Percentiles rank a stretch among this genome's conserved stretches.
phyloP scores from a whole-genome alignment of 2,888 invertebrate genomes.

The Hyalella azteca region DNA sequence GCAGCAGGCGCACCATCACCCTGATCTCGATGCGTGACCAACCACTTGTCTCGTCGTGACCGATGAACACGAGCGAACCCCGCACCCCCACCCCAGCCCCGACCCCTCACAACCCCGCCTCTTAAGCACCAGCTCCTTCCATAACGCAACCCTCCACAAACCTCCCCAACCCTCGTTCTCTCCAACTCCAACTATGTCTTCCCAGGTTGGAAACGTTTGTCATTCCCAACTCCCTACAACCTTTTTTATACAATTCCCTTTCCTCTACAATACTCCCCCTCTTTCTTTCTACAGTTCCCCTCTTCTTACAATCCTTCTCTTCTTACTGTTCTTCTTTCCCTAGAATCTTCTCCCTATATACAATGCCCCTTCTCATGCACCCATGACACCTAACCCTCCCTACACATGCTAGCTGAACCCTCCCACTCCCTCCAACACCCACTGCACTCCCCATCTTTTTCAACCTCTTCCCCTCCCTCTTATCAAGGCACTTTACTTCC shows the following conservation, averaged over 20 bases:
- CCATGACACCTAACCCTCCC: no score
- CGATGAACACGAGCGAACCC: constrained; percentile 12
- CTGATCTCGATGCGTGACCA: constrained; percentile 19
- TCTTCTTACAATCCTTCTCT: not conserved
- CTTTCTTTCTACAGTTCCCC: not conserved
- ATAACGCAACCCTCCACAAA: not conserved
- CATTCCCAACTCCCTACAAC: no score
- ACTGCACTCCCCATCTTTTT: not conserved
- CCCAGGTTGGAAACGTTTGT: no score
- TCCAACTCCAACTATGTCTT: not conserved
- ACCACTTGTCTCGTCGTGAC: constrained; percentile 21
- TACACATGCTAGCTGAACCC: not conserved
- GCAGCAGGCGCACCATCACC: not conserved
- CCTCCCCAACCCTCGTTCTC: not conserved
- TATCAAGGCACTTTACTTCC: not conserved
- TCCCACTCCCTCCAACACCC: not conserved
- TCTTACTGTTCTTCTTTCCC: no score
- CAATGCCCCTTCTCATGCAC: no score
- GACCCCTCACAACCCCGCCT: not conserved
- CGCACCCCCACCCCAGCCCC: not conserved
- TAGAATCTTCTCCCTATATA: no score
- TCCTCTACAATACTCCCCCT: not conserved
- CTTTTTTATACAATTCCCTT: no score
- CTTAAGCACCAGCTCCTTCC: not conserved
- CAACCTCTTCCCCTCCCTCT: not conserved